These are phyloP conservation scores for Nematolebias whitei DNA, from an alignment of 2,113 vertebrate genomes.

Conservation along the genomic window DNA sequence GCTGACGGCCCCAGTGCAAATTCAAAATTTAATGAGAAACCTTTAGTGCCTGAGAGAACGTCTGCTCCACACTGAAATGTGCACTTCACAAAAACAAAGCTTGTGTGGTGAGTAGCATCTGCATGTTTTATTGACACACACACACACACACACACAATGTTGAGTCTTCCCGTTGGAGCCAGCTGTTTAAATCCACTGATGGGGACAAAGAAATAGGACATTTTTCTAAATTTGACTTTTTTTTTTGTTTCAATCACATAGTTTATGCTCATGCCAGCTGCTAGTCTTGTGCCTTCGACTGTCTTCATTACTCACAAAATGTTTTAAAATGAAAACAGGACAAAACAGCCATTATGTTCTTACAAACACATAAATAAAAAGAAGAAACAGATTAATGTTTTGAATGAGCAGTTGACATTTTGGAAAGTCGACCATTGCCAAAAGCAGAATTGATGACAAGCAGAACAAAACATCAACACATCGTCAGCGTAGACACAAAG, in stretches of 20 bases:
- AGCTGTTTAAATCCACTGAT: conserved; percentile 52
- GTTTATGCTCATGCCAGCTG: conserved; percentile 32
- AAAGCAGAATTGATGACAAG: background rate
- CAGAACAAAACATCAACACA: no score
- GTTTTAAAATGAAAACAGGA: conserved; percentile 1
- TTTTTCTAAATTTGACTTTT: conserved; percentile 27
- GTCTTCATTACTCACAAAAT: conserved; percentile 31
- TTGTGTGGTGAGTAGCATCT: conserved; percentile 47
- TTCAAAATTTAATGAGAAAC: conserved; percentile 64
- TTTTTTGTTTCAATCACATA: conserved; percentile 24
- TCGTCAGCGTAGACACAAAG: no score
- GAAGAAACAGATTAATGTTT: background rate
- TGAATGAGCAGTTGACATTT: background rate
- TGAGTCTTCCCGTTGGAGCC: conserved; percentile 29
- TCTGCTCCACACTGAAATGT: conserved; percentile 40
- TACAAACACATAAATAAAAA: background rate
- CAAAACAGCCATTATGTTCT: conserved; percentile 13
- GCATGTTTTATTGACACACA: conserved; percentile 27
- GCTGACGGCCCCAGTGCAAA: conserved; percentile 26
- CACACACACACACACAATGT: background rate
- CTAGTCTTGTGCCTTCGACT: conserved; percentile 22
- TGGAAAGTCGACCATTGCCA: background rate
- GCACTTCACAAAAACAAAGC: conserved; percentile 54
- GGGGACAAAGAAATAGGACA: conserved; percentile 34
- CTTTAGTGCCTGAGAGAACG: conserved; percentile 41